phyloP scores from a whole-genome alignment of 1,140 invertebrate genomes.

The Eumaeus atala region DNA sequence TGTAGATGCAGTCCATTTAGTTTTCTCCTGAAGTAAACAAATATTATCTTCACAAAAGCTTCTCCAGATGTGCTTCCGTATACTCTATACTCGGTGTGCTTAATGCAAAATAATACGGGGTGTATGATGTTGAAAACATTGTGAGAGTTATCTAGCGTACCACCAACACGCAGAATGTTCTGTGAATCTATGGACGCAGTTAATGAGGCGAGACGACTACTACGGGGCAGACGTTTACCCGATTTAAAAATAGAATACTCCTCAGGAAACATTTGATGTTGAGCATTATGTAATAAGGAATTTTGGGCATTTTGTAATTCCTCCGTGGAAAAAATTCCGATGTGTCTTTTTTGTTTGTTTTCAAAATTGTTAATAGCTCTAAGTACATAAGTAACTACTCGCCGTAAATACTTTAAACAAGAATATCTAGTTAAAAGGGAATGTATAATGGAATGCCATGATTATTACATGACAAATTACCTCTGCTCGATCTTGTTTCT shows the following conservation, averaged over 20 bases:
- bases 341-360: too few species aligned
- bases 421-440: constrained; percentile 15
- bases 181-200: constrained; percentile 24
- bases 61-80: too few species aligned
- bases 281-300: too few species aligned
- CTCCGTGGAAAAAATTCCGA: constrained; percentile 9
- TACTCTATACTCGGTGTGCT: constrained; percentile 16
- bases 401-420: constrained; percentile 16
- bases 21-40: too few species aligned
- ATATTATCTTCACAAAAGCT: too few species aligned
- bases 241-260: constrained; percentile 20
- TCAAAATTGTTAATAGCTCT: too few species aligned
- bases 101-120: constrained; percentile 22
- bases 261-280: constrained; percentile 21
- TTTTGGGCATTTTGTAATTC: constrained; percentile 20
- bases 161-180: constrained; percentile 26
- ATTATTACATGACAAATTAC: constrained; percentile 3
- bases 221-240: constrained; percentile 7
- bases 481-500: constrained; percentile 13
- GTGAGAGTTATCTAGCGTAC: constrained; percentile 24
- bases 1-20: too few species aligned
- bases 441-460: constrained; percentile 8
- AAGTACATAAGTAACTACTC: constrained; percentile 19
- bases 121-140: constrained; percentile 25
- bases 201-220: too few species aligned